phyloP scores from a whole-genome alignment of 1,140 invertebrate species.

The Drosophila lacertosa region DNA sequence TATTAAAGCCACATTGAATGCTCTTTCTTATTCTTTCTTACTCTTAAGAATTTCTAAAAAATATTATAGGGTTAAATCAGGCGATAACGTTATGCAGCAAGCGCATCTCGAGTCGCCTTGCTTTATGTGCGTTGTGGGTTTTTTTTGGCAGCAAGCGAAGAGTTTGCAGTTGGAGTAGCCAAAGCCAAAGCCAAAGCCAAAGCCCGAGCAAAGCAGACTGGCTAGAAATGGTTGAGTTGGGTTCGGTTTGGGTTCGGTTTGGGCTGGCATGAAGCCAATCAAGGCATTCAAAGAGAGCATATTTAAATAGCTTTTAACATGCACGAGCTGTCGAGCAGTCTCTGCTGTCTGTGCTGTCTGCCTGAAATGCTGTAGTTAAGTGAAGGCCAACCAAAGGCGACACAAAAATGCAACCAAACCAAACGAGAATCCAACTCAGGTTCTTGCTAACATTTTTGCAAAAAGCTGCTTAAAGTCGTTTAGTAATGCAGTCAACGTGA shows the following conservation, averaged over 20 bases:
- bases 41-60: too few relatives aligned
- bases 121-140: slow-evolving; percentile 42
- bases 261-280: slow-evolving; percentile 68
- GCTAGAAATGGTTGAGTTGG: slow-evolving; percentile 30
- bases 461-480: slow-evolving; percentile 66
- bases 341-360: not conserved
- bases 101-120: slow-evolving; percentile 14
- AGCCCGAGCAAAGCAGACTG: slow-evolving; percentile 36
- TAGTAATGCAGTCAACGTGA: slow-evolving; percentile 70
- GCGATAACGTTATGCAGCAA: slow-evolving; percentile 61
- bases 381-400: slow-evolving; percentile 77
- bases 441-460: slow-evolving; percentile 55
- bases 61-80: slow-evolving; percentile 68
- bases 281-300: slow-evolving; percentile 81
- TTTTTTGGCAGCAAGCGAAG: slow-evolving; percentile 47
- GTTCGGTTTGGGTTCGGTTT: too few relatives aligned
- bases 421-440: slow-evolving; percentile 32
- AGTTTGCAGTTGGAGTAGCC: slow-evolving; percentile 50
- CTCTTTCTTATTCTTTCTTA: too few relatives aligned
- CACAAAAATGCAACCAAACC: slow-evolving; percentile 75
- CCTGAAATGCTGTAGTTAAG: slow-evolving; percentile 67
- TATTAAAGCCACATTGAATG: too few relatives aligned
- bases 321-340: slow-evolving; percentile 69
- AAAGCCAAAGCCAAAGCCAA: slow-evolving; percentile 27
- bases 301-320: slow-evolving; percentile 82